phyloP scores from a whole-genome alignment of 1,140 invertebrate genomes.

The Scaptomyza hsui region DNA sequence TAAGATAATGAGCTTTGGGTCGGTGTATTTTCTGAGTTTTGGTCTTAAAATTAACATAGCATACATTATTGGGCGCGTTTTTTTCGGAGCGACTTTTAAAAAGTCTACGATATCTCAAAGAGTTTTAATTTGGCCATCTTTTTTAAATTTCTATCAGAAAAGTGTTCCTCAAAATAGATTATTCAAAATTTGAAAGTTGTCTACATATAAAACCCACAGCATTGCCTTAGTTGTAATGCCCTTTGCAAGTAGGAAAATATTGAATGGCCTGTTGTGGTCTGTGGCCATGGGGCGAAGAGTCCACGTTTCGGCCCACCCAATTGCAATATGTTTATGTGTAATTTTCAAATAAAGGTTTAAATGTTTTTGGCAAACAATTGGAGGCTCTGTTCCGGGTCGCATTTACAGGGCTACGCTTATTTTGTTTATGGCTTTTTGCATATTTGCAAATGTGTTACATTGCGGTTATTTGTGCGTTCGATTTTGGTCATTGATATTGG shows the following conservation, averaged over 20 bases:
- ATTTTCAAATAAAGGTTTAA: constrained; percentile 79
- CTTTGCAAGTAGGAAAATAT: constrained; percentile 17
- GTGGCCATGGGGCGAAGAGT: constrained; percentile 19
- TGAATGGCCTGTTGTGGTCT: constrained; percentile 47
- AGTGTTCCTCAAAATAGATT: too few species aligned
- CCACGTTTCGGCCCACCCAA: background rate
- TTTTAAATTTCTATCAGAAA: too few species aligned
- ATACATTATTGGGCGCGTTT: too few species aligned
- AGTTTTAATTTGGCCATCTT: too few species aligned
- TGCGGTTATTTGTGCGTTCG: constrained; percentile 72
- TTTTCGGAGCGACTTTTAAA: too few species aligned
- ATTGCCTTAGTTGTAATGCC: background rate
- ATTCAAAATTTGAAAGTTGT: too few species aligned
- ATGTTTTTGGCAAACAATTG: constrained; percentile 81
- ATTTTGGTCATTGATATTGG: constrained; percentile 78
- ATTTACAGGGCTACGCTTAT: constrained; percentile 26
- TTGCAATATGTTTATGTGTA: constrained; percentile 78
- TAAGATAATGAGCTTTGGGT: too few species aligned
- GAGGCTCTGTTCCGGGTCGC: constrained; percentile 19
- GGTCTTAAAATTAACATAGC: too few species aligned
- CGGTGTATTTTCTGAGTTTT: too few species aligned
- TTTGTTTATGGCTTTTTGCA: constrained; percentile 64
- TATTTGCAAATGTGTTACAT: constrained; percentile 74
- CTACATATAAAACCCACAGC: too few species aligned
- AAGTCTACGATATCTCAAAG: too few species aligned